Conservation (phyloP, 2,797 vertebrate species). For the Anas bahamensis region DNA sequence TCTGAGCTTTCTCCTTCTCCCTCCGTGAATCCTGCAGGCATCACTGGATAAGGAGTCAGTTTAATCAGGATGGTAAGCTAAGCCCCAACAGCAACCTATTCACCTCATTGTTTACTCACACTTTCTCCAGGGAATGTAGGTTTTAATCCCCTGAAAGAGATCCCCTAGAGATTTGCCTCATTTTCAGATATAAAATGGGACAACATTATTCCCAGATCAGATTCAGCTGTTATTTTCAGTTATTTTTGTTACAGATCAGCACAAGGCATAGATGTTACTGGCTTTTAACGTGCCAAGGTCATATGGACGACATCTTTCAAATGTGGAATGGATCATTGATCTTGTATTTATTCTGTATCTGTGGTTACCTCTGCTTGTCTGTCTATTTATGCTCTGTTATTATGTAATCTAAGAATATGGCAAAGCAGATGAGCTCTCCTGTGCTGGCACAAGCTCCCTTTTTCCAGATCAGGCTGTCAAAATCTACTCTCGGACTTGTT, state of each 20-base stretch:
- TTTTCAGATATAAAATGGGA: neutral
- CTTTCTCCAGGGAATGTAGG: neutral
- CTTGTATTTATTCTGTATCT: slow-evolving; percentile 10
- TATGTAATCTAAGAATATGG: neutral
- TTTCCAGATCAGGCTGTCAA: neutral
- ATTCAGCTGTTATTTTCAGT: neutral
- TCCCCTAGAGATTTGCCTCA: neutral
- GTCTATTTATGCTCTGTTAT: neutral
- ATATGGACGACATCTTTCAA: neutral
- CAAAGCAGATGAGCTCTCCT: neutral
- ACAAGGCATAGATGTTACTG: neutral
- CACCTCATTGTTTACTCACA: neutral
- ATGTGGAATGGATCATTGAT: neutral
- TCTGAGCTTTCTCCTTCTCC: neutral
- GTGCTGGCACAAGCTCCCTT: neutral
- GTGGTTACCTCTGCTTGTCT: neutral
- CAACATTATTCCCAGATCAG: neutral
- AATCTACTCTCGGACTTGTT: neutral
- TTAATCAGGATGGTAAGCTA: neutral
- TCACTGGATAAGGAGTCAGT: neutral
- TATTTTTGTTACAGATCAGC: neutral
- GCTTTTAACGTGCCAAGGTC: neutral
- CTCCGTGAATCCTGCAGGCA: neutral
- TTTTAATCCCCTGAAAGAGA: neutral
- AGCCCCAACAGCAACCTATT: neutral